Evolutionary conservation across 2,113 vertebrate genomes (phyloP), one percentile per base, ranked within the genome.

Genomic region (Prunella fulvescens): DNA sequence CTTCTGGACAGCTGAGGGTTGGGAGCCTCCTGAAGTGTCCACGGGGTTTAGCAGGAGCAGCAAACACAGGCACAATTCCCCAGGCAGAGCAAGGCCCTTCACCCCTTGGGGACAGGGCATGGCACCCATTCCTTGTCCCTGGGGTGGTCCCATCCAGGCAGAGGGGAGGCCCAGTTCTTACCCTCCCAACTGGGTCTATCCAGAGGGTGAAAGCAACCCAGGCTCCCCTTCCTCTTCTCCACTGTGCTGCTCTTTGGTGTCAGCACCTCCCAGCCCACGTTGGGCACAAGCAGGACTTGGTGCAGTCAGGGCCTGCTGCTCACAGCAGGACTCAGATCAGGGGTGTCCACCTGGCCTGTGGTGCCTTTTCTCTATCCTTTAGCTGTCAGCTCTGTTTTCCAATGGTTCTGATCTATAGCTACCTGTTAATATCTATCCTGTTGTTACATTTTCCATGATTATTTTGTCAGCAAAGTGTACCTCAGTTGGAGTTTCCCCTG

Each of bases 351-450:
- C 17, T 7, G 16, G 19, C 24, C 66, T 76, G 2, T 3, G 3
- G 10, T 64, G 40, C 33, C 26, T 85, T 93, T 76, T 48, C 48
- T 72, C 57, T 39, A 0, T 17, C 51, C 39, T 70, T 20, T 4
- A 8, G 9, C 50, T 19, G 0, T 53, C 70, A 85, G 58, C 73
- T 87, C 87, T 91, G 57, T 24, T 70, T 37, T 85, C 31, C 42
- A 57, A 8, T 61, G 66, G 60, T 80, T 93, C 65, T 65, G 86
- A 57, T 66, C 89, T 67, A 6, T 7, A 83, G 51, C 72, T 76
- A 78, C 56, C 39, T 65, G 65, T 89, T 84, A 64, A 88, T 92
- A 89, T 94, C 87, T 76, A 92, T 67, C 80, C 44, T 81, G 44
- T 70, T 82, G 45, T 22, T 72, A 29, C 37, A 67, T 84, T 93